Percentiles rank a stretch among this genome's conserved stretches.
Conservation (phyloP, 2,888 invertebrate species). For the Xestia sexstrigata region DNA sequence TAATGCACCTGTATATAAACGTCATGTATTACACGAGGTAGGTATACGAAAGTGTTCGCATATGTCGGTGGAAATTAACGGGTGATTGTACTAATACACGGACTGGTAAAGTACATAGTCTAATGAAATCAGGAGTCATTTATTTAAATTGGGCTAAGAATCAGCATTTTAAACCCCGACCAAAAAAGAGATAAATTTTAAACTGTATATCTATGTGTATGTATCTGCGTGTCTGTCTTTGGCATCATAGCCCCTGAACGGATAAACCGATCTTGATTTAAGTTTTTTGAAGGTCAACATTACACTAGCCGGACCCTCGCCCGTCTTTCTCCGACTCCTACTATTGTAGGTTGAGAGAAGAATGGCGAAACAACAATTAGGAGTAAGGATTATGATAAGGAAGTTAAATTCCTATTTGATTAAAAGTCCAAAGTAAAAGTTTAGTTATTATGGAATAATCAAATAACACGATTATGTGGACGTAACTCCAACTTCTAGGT, state of each 20-base stretch:
- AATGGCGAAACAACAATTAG: not conserved
- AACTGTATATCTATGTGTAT: too few relatives aligned
- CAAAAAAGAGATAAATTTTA: too few relatives aligned
- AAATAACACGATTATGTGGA: not conserved
- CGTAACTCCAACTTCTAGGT: not conserved
- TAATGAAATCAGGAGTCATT: not conserved
- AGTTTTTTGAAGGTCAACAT: not conserved
- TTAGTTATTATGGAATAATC: not conserved
- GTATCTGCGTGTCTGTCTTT: too few relatives aligned
- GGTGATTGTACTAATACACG: constrained; percentile 11
- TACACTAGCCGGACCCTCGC: not conserved
- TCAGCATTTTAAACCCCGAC: not conserved
- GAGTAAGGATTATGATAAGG: too few relatives aligned
- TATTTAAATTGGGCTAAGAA: not conserved
- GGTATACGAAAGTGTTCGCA: constrained; percentile 33
- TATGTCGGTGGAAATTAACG: constrained; percentile 18
- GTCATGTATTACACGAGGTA: constrained; percentile 32
- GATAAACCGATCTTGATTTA: too few relatives aligned
- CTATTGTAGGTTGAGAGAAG: not conserved
- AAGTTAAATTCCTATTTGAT: not conserved
- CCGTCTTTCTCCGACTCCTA: not conserved
- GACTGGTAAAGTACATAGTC: not conserved
- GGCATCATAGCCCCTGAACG: too few relatives aligned
- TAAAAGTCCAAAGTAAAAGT: not conserved
- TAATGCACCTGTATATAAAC: constrained; percentile 49